These are phyloP conservation scores for Aphaenogaster ashmeadi DNA, from an alignment of 1,140 invertebrate species.

Conservation along the genomic window DNA sequence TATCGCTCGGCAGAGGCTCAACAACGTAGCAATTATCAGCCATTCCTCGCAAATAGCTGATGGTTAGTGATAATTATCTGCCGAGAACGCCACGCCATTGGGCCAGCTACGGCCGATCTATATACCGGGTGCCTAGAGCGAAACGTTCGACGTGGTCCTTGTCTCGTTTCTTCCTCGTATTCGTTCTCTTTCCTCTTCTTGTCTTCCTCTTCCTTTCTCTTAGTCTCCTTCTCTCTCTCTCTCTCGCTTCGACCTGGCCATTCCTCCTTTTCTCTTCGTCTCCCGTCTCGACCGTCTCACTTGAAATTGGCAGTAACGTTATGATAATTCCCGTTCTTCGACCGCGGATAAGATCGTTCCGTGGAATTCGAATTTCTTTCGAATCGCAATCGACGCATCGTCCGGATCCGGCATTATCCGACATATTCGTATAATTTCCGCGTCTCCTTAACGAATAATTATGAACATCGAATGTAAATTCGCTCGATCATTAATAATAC, in stretches of 20 bases:
- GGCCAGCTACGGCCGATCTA: constrained; percentile 81
- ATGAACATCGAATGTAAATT: constrained; percentile 30
- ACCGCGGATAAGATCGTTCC: constrained; percentile 61
- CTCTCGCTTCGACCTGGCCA: background rate
- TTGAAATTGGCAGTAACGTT: constrained; percentile 73
- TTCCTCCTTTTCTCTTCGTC: background rate
- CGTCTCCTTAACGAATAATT: constrained; percentile 14
- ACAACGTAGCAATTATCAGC: constrained; percentile 87
- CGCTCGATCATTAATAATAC: constrained; percentile 8
- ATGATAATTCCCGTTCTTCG: constrained; percentile 72
- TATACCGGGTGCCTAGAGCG: constrained; percentile 83
- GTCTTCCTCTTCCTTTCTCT: background rate
- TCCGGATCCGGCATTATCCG: constrained; percentile 17
- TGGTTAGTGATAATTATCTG: constrained; percentile 88
- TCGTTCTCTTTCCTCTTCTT: background rate
- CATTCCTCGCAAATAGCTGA: constrained; percentile 88
- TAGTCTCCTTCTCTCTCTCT: background rate
- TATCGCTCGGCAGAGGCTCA: constrained; percentile 85
- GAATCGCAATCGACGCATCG: constrained; percentile 18
- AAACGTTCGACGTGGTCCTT: constrained; percentile 24
- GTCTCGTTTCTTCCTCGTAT: background rate
- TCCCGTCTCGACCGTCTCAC: constrained; percentile 33
- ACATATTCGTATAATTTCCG: background rate
- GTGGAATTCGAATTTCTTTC: constrained; percentile 66
- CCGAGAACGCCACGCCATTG: constrained; percentile 85